Percentiles rank a stretch among this genome's conserved stretches.
Evolutionary conservation across 2,797 vertebrate species (phyloP).

Genomic region (Martes flavigula): DNA sequence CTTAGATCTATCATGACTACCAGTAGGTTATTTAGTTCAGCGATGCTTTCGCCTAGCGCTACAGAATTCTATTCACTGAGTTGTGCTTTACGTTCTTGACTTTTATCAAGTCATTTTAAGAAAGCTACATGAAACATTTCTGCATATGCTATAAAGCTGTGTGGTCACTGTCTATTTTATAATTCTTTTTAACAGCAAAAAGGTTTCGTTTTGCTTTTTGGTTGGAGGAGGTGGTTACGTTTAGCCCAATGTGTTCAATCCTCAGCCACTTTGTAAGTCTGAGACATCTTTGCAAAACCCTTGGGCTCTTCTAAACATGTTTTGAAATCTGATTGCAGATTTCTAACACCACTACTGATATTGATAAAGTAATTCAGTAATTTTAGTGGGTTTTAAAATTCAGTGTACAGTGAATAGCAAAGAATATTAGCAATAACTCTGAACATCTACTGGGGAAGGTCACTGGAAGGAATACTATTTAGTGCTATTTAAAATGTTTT

Average conservation of each 20-base stretch:
- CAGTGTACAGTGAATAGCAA: not conserved
- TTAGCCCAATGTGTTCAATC: not conserved
- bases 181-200: constrained; percentile 28
- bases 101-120: constrained; percentile 17
- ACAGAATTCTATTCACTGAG: not conserved
- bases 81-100: not conserved
- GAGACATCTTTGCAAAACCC: not conserved
- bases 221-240: not conserved
- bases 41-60: not conserved
- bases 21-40: not conserved
- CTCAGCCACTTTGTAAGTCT: not conserved
- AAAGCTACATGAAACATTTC: not conserved
- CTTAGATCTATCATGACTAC: not conserved
- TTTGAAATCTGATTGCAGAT: not conserved
- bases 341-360: constrained; percentile 16
- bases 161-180: not conserved
- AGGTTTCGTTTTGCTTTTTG: not conserved
- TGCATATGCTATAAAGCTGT: not conserved
- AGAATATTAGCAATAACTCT: not conserved
- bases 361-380: constrained; percentile 9
- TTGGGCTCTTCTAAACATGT: not conserved
- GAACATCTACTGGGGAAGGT: not conserved
- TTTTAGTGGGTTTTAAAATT: constrained; percentile 39
- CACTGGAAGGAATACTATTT: not conserved
- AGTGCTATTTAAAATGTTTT: constrained; percentile 43